Conservation (phyloP, 2,888 invertebrate genomes). For the Agonopterix alstromeriana region DNA sequence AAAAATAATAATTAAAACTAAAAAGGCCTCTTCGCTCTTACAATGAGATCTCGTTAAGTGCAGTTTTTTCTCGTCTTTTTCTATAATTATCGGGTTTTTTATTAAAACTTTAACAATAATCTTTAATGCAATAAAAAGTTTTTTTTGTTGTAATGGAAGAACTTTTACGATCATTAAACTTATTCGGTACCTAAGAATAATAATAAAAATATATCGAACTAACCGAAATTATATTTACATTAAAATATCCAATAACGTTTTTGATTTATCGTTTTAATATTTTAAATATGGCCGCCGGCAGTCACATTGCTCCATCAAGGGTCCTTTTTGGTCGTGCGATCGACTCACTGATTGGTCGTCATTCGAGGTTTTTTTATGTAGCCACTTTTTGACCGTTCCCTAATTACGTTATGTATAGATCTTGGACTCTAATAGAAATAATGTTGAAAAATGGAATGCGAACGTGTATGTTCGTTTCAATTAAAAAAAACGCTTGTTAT, state of each 20-base stretch:
- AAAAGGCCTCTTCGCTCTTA: slow-evolving; percentile 42
- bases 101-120: slow-evolving; percentile 16
- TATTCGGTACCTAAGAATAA: no score
- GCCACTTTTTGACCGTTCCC: slow-evolving; percentile 34
- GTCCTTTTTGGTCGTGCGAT: slow-evolving; percentile 45
- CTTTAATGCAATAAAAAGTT: slow-evolving; percentile 17
- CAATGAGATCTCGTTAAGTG: slow-evolving; percentile 62
- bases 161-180: no score
- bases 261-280: slow-evolving; percentile 70
- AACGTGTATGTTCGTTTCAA: neutral
- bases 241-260: slow-evolving; percentile 62
- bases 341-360: slow-evolving; percentile 54
- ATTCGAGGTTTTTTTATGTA: slow-evolving; percentile 40
- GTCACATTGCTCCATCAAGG: slow-evolving; percentile 25
- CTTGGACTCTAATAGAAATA: slow-evolving; percentile 26
- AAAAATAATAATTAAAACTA: slow-evolving; percentile 62
- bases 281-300: slow-evolving; percentile 66
- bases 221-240: slow-evolving; percentile 40
- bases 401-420: slow-evolving; percentile 57
- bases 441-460: no score
- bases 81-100: slow-evolving; percentile 40
- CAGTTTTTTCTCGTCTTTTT: slow-evolving; percentile 38
- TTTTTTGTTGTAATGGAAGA: slow-evolving; percentile 3
- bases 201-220: neutral
- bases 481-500: slow-evolving; percentile 1